These are phyloP conservation scores for Pseudois nayaur DNA, from an alignment of 2,113 vertebrate species.

Conservation along the genomic window DNA sequence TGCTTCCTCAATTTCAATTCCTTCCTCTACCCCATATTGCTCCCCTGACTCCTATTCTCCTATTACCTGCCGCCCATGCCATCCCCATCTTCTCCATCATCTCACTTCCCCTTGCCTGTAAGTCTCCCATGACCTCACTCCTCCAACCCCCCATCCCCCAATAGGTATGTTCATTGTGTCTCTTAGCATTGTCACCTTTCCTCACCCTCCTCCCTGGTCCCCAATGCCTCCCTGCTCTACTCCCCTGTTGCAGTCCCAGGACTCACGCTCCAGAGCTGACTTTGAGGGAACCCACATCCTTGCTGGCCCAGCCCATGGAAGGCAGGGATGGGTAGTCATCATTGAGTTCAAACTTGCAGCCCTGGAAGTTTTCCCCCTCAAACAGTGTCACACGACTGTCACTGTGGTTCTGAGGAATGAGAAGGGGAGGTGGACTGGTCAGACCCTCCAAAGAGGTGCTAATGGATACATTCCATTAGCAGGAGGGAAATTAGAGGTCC, in stretches of 20 bases:
- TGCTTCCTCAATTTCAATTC: background rate
- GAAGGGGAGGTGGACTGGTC: background rate
- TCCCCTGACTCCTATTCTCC: background rate
- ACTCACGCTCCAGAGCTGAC: slow-evolving; percentile 96
- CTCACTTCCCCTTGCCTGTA: background rate
- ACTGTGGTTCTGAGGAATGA: slow-evolving; percentile 88
- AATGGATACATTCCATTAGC: background rate
- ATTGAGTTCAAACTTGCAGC: slow-evolving; percentile 93
- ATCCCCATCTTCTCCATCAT: background rate
- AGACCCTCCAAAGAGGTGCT: background rate
- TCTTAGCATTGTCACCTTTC: background rate
- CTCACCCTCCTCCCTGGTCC: background rate
- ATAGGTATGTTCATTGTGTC: background rate
- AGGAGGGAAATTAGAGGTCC: background rate
- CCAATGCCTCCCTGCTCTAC: background rate
- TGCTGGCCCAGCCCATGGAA: slow-evolving; percentile 97
- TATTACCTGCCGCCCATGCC: background rate
- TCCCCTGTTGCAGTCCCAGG: rapidly evolving
- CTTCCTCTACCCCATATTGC: background rate
- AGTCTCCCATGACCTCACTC: background rate
- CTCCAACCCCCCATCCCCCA: too few species aligned
- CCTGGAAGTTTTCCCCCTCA: slow-evolving; percentile 95
- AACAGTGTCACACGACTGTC: slow-evolving; percentile 95
- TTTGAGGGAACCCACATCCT: slow-evolving; percentile 95
- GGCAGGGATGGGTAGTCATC: slow-evolving; percentile 96